A percentile compares a stretch with the other conserved stretches of the same genome.
Evolutionary conservation across 2,113 vertebrate genomes (phyloP).

Genomic region (Pelusios castaneus): DNA sequence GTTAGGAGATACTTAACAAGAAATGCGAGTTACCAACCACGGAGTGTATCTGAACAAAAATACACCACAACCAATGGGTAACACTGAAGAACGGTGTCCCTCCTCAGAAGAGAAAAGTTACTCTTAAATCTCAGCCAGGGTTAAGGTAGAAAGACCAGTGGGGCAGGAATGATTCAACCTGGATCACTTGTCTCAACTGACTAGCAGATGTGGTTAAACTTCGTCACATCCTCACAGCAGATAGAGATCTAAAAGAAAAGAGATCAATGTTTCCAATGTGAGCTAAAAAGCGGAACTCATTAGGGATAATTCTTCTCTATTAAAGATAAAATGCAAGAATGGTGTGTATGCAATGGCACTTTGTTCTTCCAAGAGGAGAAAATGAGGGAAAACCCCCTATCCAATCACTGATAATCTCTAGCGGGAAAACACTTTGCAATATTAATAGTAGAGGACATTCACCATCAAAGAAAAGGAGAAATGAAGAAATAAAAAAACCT

Average conservation of each 20-base stretch:
- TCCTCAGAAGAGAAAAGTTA: background rate
- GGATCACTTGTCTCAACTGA: background rate
- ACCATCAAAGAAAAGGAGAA: background rate
- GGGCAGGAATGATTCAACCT: background rate
- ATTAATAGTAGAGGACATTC: background rate
- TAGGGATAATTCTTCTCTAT: background rate
- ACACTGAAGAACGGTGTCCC: background rate
- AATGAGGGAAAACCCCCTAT: background rate
- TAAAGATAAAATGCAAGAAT: background rate
- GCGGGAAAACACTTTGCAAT: background rate
- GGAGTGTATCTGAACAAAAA: background rate
- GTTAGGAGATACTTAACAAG: background rate
- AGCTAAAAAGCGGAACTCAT: background rate
- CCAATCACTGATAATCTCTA: background rate
- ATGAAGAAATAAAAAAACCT: background rate
- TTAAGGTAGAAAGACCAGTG: background rate
- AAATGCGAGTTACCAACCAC: background rate
- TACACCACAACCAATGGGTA: background rate
- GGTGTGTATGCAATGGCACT: accelerated
- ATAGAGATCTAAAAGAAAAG: too few species aligned
- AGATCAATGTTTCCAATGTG: background rate
- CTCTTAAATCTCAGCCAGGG: background rate
- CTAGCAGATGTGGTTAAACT: background rate
- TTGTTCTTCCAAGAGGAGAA: background rate
- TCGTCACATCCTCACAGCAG: background rate